Evolutionary conservation across 2,888 invertebrate genomes (phyloP).

Genomic region (Harmothoe impar): DNA sequence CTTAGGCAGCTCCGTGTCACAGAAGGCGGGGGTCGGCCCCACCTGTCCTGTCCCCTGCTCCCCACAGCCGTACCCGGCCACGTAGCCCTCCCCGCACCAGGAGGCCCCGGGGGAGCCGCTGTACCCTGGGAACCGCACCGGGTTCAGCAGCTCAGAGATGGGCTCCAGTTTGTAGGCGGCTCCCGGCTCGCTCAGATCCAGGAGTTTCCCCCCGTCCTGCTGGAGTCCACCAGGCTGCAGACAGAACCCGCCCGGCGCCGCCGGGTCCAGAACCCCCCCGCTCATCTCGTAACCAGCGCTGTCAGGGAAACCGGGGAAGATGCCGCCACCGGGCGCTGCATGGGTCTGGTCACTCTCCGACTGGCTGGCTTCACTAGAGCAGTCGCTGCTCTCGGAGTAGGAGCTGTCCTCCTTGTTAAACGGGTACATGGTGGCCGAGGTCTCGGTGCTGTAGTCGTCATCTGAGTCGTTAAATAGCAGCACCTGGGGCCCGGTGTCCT

Average conservation of each 20-base stretch:
- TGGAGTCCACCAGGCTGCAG: slow-evolving; percentile 55
- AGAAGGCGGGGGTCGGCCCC: neutral
- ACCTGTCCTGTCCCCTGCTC: neutral
- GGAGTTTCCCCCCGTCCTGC: slow-evolving; percentile 85
- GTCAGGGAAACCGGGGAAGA: slow-evolving; percentile 26
- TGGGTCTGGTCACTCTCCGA: slow-evolving; percentile 69
- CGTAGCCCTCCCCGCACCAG: slow-evolving; percentile 66
- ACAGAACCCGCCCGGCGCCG: neutral
- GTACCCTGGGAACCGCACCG: slow-evolving; percentile 69
- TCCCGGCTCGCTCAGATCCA: slow-evolving; percentile 87
- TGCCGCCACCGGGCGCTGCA: neutral
- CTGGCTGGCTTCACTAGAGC: slow-evolving; percentile 78
- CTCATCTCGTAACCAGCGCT: neutral
- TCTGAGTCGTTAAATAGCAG: slow-evolving; percentile 80
- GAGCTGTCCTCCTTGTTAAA: slow-evolving; percentile 81
- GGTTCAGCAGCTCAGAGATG: slow-evolving; percentile 86
- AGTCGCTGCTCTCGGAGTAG: slow-evolving; percentile 82
- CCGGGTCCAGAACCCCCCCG: neutral
- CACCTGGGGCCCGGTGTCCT: slow-evolving; percentile 70
- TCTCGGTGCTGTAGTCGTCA: slow-evolving; percentile 75
- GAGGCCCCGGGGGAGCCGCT: neutral
- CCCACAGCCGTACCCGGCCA: neutral
- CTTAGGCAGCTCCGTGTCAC: neutral
- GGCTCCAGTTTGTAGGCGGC: slow-evolving; percentile 88
- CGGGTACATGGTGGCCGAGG: slow-evolving; percentile 76